Evolutionary conservation across 2,797 vertebrate genomes (phyloP).

Genomic region (Spatula versicolor): DNA sequence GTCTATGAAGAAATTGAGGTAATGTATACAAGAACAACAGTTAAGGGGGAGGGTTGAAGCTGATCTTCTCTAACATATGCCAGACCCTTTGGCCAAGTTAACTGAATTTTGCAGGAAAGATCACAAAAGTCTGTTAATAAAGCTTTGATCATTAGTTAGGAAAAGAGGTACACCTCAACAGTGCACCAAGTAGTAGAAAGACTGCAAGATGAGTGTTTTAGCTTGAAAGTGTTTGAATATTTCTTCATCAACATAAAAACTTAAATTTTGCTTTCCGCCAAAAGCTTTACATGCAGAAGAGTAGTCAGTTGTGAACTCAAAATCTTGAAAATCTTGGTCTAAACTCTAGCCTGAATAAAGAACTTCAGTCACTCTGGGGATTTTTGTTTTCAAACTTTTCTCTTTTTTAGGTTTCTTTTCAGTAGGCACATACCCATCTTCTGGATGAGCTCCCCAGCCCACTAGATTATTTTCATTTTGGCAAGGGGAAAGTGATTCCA

Average conservation of each 20-base stretch:
- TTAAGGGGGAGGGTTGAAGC: background rate
- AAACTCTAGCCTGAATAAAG: background rate
- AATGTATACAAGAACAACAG: conserved; percentile 41
- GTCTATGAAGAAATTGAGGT: conserved; percentile 98
- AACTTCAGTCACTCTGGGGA: background rate
- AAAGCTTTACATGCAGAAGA: background rate
- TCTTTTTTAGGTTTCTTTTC: background rate
- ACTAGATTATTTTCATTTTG: background rate
- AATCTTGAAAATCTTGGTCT: background rate
- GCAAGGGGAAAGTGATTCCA: background rate
- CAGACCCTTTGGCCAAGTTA: background rate
- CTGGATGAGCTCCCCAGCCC: background rate
- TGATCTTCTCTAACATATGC: background rate
- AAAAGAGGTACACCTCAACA: background rate
- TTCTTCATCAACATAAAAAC: background rate
- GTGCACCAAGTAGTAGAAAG: background rate
- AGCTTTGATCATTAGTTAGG: background rate
- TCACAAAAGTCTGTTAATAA: background rate
- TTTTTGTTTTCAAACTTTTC: background rate
- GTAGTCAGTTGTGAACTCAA: background rate
- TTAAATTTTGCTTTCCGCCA: background rate
- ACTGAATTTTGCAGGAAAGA: background rate
- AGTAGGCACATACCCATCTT: background rate
- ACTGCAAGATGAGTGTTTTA: background rate
- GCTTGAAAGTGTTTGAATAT: background rate